These are phyloP conservation scores for Verasper variegatus DNA, from an alignment of 2,113 vertebrate species.

Conservation along the genomic window DNA sequence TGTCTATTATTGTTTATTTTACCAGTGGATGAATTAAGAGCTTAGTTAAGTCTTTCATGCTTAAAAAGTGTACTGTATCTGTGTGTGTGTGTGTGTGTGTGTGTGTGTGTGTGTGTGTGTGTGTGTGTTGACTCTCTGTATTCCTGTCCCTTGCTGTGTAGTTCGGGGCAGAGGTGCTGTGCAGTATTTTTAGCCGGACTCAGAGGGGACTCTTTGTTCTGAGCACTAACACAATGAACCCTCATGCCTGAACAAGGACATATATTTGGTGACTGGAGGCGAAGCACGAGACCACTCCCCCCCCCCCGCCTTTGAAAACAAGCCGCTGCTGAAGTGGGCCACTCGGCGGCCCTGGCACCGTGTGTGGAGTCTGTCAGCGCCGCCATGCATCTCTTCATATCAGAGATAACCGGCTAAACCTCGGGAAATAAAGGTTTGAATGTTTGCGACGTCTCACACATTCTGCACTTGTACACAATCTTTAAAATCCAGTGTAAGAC, in stretches of 20 bases:
- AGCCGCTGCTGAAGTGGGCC: not conserved
- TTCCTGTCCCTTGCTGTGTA: constrained; percentile 43
- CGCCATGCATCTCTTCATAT: constrained; percentile 11
- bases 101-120: no score
- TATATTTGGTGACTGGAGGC: constrained; percentile 49
- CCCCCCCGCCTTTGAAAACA: constrained; percentile 32
- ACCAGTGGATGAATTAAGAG: no score
- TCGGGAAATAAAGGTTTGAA: not conserved
- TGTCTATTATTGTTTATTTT: no score
- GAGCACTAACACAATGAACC: constrained; percentile 68
- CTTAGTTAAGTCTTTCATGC: no score
- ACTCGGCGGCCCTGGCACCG: not conserved
- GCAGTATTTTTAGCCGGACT: constrained; percentile 73
- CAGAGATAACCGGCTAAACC: not conserved
- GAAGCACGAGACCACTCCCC: constrained; percentile 19
- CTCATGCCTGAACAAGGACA: constrained; percentile 69
- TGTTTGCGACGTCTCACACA: not conserved
- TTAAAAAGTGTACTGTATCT: no score
- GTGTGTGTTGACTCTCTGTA: no score
- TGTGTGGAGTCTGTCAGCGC: constrained; percentile 16
- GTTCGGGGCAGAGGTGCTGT: constrained; percentile 60
- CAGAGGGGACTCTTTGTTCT: constrained; percentile 51
- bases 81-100: no score
- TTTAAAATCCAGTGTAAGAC: not conserved
- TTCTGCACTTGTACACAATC: not conserved